phyloP scores from a whole-genome alignment of 2,888 invertebrate species.

The Papilio protenor region DNA sequence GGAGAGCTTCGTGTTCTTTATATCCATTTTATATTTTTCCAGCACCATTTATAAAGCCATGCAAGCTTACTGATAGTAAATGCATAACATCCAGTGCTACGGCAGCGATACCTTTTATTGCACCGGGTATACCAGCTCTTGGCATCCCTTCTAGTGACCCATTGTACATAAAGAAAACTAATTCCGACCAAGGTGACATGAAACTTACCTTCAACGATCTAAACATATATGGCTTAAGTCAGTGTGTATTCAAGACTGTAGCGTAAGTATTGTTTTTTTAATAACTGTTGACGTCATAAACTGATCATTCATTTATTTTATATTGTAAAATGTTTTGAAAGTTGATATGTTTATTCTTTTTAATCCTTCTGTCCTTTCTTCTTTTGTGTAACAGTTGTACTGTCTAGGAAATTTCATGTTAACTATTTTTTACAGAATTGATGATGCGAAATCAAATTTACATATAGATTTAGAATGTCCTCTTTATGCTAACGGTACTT shows the following conservation, averaged over 20 bases:
- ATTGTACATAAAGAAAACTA: constrained; percentile 49
- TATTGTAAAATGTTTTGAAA: no score
- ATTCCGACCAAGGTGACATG: constrained; percentile 50
- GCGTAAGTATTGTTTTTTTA: constrained; percentile 53
- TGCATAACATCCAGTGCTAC: constrained; percentile 53
- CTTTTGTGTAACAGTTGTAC: no score
- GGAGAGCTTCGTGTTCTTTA: no score
- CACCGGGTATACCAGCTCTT: constrained; percentile 51
- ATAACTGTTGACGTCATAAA: not conserved
- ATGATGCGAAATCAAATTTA: constrained; percentile 46
- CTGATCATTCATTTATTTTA: no score
- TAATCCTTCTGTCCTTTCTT: no score
- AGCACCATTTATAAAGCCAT: constrained; percentile 57
- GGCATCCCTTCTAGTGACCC: constrained; percentile 53
- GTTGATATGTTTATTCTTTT: no score
- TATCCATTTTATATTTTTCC: constrained; percentile 7
- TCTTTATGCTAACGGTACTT: constrained; percentile 50
- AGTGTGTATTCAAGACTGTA: constrained; percentile 52
- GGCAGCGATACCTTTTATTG: constrained; percentile 49
- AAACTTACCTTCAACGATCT: constrained; percentile 52
- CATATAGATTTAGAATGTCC: constrained; percentile 51
- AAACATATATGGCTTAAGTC: constrained; percentile 47
- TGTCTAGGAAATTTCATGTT: not conserved
- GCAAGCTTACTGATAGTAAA: constrained; percentile 50
- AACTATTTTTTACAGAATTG: constrained; percentile 50